These are phyloP conservation scores for Drosophila koepferae DNA, from an alignment of 2,888 invertebrate species.

Conservation along the genomic window DNA sequence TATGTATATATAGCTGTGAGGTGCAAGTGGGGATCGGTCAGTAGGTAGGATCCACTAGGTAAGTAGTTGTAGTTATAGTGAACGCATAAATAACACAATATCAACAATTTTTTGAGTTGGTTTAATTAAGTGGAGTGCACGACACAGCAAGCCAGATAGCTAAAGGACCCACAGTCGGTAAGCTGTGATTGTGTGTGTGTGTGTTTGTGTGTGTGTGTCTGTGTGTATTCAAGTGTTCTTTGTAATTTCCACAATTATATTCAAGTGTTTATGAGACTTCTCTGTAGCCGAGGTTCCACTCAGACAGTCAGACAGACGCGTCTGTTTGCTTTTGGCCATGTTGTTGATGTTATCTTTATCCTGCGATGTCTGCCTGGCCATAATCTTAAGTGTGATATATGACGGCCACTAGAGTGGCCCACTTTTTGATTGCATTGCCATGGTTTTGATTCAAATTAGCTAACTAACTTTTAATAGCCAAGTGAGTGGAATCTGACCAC, in stretches of 20 bases:
- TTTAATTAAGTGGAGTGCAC: slow-evolving; percentile 68
- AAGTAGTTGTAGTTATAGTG: neutral
- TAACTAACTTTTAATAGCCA: slow-evolving; percentile 42
- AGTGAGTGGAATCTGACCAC: slow-evolving; percentile 20
- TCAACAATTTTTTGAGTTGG: slow-evolving; percentile 56
- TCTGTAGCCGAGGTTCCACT: slow-evolving; percentile 20
- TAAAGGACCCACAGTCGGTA: neutral
- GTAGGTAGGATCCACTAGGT: slow-evolving; percentile 1
- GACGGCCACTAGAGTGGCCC: slow-evolving; percentile 39
- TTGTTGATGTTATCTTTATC: slow-evolving; percentile 9
- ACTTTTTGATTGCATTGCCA: slow-evolving; percentile 52
- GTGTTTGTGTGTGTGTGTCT: neutral
- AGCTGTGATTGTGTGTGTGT: neutral
- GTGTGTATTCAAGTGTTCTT: slow-evolving; percentile 33
- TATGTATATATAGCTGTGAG: neutral
- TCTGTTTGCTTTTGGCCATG: neutral
- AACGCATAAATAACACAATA: slow-evolving; percentile 52
- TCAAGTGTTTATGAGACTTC: slow-evolving; percentile 58
- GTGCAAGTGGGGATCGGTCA: neutral
- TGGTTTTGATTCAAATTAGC: slow-evolving; percentile 40
- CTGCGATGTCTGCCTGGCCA: slow-evolving; percentile 25
- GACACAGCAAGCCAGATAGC: slow-evolving; percentile 9
- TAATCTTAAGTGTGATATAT: slow-evolving; percentile 59
- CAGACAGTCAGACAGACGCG: slow-evolving; percentile 1
- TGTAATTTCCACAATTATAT: slow-evolving; percentile 70